phyloP scores from a whole-genome alignment of 2,113 vertebrate genomes.

The Zootoca vivipara region DNA sequence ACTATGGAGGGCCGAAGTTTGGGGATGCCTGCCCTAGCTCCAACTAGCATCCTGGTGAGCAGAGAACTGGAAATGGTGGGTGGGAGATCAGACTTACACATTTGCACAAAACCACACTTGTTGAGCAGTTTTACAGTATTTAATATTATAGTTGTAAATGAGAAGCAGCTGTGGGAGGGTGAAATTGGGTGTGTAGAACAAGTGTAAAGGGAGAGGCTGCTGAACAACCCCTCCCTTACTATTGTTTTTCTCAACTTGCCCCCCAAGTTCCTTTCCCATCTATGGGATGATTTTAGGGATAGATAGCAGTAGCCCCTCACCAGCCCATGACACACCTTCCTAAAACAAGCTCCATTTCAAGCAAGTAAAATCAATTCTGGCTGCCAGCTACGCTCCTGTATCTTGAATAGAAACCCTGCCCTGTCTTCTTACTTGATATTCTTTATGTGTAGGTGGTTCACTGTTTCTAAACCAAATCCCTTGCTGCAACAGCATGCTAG shows the following conservation, averaged over 20 bases:
- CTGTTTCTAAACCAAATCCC: not conserved
- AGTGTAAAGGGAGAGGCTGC: not conserved
- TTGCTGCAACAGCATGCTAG: not conserved
- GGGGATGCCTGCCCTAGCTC: too few species aligned
- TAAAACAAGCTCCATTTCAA: not conserved
- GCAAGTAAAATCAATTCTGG: not conserved
- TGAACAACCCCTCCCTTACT: not conserved
- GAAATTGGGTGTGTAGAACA: not conserved
- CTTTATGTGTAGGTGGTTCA: not conserved
- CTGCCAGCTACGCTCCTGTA: not conserved
- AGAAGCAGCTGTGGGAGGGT: not conserved
- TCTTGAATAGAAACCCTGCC: not conserved
- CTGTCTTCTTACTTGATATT: not conserved
- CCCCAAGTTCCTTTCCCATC: not conserved
- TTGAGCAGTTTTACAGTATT: not conserved
- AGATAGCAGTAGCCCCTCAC: not conserved
- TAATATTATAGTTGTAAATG: not conserved
- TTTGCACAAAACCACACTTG: not conserved
- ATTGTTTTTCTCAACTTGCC: not conserved
- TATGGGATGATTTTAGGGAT: not conserved
- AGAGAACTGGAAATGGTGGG: not conserved
- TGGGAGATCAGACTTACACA: not conserved
- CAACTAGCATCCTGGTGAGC: not conserved
- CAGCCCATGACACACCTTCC: not conserved
- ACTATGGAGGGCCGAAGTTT: too few species aligned